Evolutionary conservation across 1,140 invertebrate genomes (phyloP).

Genomic region (Bombus ignitus): DNA sequence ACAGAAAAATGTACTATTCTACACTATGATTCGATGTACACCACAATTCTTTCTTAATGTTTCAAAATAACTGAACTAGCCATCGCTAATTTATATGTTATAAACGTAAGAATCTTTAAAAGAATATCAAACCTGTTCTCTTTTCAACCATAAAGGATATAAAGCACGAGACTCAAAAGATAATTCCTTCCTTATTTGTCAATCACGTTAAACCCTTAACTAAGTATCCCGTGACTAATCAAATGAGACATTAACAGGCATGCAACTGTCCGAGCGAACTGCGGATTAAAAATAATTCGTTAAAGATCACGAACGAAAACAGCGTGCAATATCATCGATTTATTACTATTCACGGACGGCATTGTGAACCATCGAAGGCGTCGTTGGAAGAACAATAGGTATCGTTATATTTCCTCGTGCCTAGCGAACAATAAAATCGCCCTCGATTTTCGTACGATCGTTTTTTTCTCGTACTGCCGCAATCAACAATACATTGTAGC

Average conservation of each 20-base stretch:
- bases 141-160: no score
- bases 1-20: no score
- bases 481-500: conserved; percentile 34
- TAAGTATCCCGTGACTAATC: background rate
- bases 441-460: conserved; percentile 4
- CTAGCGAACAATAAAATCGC: conserved; percentile 36
- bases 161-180: no score
- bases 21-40: no score
- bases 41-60: no score
- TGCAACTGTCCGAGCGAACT: background rate
- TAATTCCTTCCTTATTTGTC: no score
- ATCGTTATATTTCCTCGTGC: conserved; percentile 14
- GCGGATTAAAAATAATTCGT: background rate
- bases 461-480: background rate
- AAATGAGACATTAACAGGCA: background rate
- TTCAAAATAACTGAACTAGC: no score
- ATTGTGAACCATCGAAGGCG: background rate
- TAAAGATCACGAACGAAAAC: background rate
- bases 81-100: no score
- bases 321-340: conserved; percentile 10
- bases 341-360: background rate
- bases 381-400: conserved; percentile 23
- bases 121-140: no score
- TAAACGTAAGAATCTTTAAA: no score
- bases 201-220: background rate